These are phyloP conservation scores for Diadumene lineata DNA, from an alignment of 92 coral and sea anemone genomes.

Conservation along the genomic window DNA sequence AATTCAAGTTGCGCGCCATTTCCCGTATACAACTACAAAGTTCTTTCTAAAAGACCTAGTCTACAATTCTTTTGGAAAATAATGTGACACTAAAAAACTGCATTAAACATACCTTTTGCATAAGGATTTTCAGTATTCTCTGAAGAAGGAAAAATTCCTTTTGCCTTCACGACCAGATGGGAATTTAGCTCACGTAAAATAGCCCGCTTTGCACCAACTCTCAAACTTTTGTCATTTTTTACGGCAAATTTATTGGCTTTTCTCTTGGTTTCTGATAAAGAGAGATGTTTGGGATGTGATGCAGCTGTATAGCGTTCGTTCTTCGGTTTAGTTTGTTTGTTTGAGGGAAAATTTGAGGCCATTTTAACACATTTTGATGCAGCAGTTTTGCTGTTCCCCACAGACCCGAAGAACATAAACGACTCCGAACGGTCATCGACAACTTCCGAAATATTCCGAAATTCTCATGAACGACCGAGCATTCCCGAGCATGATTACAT, in stretches of 20 bases:
- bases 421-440: no score
- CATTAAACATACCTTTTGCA: constrained; percentile 28
- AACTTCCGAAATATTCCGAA: constrained; percentile 2
- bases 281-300: constrained; percentile 59
- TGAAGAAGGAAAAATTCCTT: constrained; percentile 43
- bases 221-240: constrained; percentile 71
- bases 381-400: constrained; percentile 2
- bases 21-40: no score
- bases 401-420: not conserved
- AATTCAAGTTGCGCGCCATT: no score
- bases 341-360: not conserved
- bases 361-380: not conserved
- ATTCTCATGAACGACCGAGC: not conserved
- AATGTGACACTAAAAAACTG: not conserved
- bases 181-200: constrained; percentile 68
- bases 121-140: constrained; percentile 51
- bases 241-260: constrained; percentile 75
- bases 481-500: no score
- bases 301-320: constrained; percentile 71
- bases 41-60: no score
- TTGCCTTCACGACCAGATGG: constrained; percentile 61
- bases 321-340: constrained; percentile 33
- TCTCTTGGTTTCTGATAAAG: constrained; percentile 52
- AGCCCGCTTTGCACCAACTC: constrained; percentile 85
- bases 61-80: no score